Evolutionary conservation across 2,797 vertebrate genomes (phyloP), one percentile per base, ranked within the genome.

Genomic region (Gambusia yucatana): DNA sequence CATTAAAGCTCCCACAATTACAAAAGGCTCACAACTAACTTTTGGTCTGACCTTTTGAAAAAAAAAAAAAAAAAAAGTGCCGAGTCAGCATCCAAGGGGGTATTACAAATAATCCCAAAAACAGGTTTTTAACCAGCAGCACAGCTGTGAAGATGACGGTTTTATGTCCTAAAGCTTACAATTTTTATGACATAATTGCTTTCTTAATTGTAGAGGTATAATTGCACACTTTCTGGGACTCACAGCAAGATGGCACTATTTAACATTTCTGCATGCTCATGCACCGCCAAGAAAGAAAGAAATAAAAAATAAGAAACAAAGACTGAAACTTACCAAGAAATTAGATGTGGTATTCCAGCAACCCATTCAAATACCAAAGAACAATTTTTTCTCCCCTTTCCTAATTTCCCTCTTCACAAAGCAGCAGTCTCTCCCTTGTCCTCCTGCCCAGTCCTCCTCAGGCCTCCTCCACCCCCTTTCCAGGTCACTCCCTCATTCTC

Each of bases 181-280:
- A 17, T 16, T 41, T 39, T 14, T 16, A 73, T n/a, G 7, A 46
- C 22, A 57, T 72, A 16, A 86, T 72, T 41, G 72, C 8, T 0
- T n/a, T 22, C 36, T 74, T 13, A 84, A 47, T 81, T 47, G 77
- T 72, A 48, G 61, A 72, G 43, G 73, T 44, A 71, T 73, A 59
- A 44, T 47, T 43, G 17, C 75, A 43, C 50, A 78, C 9, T 39
- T 30, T 76, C 78, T 63, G 48, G 65, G 41, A 52, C 77, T 77
- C 13, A 28, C 94, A 93, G 93, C 94, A 94, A 96, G 95, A 83
- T 95, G 95, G 95, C 93, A 88, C 92, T 88, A 80, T 94, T 93
- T 85, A 84, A 88, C 80, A 87, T 79, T 83, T 82, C 76, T 81
- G 81, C 69, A 78, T n/a, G 73, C 80, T 81, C 80, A 57, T 74